Evolutionary conservation across 2,113 vertebrate species (phyloP).

Genomic region (Prochilodus magdalenae): DNA sequence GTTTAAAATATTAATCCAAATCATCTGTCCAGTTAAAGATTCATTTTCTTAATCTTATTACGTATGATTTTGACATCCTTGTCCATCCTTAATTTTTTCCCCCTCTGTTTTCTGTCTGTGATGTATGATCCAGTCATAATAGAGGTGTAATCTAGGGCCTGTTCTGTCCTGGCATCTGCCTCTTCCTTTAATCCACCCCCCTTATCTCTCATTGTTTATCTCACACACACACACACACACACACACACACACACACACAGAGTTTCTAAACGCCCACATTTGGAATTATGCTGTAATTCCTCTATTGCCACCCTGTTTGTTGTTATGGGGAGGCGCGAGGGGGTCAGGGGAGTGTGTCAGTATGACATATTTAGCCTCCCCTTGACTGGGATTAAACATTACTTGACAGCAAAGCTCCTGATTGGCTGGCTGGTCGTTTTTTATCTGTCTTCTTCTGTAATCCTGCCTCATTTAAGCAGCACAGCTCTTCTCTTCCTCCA

Average conservation of each 20-base stretch:
- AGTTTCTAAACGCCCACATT: neutral
- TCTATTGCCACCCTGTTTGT: conserved; percentile 39
- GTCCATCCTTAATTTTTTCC: no score
- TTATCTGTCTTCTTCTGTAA: conserved; percentile 26
- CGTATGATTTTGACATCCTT: no score
- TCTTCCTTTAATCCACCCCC: conserved; percentile 72
- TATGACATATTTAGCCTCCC: conserved; percentile 48
- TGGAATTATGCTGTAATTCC: conserved; percentile 28
- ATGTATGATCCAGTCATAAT: conserved; percentile 48
- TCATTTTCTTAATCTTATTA: no score
- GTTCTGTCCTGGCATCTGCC: conserved; percentile 76
- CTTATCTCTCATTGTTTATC: neutral
- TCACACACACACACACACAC: neutral
- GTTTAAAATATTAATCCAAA: no score
- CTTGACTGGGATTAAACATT: conserved; percentile 42
- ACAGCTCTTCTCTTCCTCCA: neutral
- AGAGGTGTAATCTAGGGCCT: conserved; percentile 74
- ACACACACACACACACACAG: neutral
- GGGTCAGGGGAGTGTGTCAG: conserved; percentile 34
- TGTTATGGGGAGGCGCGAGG: conserved; percentile 17
- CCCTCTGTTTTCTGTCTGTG: neutral
- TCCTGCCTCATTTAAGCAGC: conserved; percentile 31
- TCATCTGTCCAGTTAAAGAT: no score
- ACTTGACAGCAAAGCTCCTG: neutral
- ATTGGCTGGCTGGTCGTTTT: conserved; percentile 32